Evolutionary conservation across 2,888 invertebrate species (phyloP), one percentile per base, ranked within the genome.

Genomic region (Acrobasis consociella): DNA sequence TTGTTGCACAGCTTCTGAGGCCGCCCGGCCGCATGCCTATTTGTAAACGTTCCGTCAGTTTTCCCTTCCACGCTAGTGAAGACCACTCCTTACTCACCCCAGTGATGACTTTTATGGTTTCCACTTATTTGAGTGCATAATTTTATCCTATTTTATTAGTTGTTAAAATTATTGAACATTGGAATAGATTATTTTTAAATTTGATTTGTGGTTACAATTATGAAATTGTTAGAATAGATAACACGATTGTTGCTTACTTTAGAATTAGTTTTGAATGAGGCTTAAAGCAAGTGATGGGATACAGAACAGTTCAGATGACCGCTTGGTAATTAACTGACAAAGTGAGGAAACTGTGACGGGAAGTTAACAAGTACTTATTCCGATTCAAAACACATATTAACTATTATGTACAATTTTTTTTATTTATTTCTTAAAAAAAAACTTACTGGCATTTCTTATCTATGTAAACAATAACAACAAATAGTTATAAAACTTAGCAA

Each of bases 241-340:
- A 46, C 46, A 46, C 51, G 9, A 52, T 52, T 52, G 52, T 52
- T 52, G 31, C 52, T 52, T 31, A 52, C 13, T 46, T 46, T 37
- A 52, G 13, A 22, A 7, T 37, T 31, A 31, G 31, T 11, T 31
- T 52, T n/a, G 52, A 37, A 13, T 52, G 31, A 52, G 13, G 22
- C 22, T 22, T 52, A n/a, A n/a, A 37, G 9, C 1, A 52, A 52
- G 11, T 52, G 31, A 52, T 46, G 46, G 5, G 2, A 10, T 46
- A 46, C 7, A 13, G 42, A 42, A 11, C 2, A 42, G 42, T 10
- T 11, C 42, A 42, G 9, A 31, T 31, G 31, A 31, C 31, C 7
- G 31, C 31, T 31, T 31, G 31, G 31, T 31, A 31, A 31, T 31
- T 31, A 31, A 31, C 31, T 7, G 31, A 31, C 31, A 31, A 31